A percentile compares a stretch with the other conserved stretches of the same genome.
phyloP scores from a whole-genome alignment of 2,113 vertebrate genomes.

The Gasterosteus nipponicus region DNA sequence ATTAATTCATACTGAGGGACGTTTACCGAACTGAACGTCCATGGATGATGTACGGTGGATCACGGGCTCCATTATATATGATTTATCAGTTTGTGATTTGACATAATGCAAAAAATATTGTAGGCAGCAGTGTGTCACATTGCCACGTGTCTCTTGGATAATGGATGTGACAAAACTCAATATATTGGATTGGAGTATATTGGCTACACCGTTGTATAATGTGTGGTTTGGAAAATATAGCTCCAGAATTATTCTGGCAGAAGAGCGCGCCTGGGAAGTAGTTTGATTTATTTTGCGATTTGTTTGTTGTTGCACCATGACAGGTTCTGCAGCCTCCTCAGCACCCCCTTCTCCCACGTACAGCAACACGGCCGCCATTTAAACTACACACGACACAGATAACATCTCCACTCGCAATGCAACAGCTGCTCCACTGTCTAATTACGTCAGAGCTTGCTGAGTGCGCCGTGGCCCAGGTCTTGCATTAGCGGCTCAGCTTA shows the following conservation, averaged over 20 bases:
- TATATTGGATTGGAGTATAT: neutral
- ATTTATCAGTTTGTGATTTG: neutral
- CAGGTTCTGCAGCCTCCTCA: neutral
- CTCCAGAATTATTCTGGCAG: neutral
- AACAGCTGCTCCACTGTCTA: slow-evolving; percentile 26
- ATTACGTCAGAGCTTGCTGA: slow-evolving; percentile 34
- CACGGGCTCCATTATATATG: neutral
- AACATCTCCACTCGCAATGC: slow-evolving; percentile 38
- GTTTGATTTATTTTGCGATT: neutral
- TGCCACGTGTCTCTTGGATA: neutral
- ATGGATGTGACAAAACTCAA: neutral
- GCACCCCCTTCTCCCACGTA: neutral
- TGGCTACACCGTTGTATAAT: neutral
- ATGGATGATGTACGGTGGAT: neutral
- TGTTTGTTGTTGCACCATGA: neutral
- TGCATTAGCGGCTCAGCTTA: slow-evolving; percentile 45
- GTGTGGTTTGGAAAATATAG: neutral
- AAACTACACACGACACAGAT: slow-evolving; percentile 37
- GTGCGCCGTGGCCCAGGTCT: slow-evolving; percentile 21
- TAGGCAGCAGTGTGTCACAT: neutral
- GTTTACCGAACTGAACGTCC: neutral
- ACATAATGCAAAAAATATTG: neutral
- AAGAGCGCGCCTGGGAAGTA: neutral
- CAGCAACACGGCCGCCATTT: slow-evolving; percentile 3
- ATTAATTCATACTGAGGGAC: neutral